These are phyloP conservation scores for Atractosteus spatula DNA, from an alignment of 2,113 vertebrate species.

Conservation along the genomic window DNA sequence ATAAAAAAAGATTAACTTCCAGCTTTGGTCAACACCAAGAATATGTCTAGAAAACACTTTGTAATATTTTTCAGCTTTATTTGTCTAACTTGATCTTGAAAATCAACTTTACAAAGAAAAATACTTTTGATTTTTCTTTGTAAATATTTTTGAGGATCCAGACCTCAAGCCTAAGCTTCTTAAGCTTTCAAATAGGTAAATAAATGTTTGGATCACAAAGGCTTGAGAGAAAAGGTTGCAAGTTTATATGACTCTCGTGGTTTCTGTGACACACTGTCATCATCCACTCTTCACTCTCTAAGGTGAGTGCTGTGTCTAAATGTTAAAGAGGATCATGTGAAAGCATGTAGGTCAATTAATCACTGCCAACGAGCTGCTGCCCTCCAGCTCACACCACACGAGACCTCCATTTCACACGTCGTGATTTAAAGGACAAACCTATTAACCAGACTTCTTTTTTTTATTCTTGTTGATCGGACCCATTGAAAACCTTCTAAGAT, in stretches of 20 bases:
- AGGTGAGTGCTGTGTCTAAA: slow-evolving; percentile 65
- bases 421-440: neutral
- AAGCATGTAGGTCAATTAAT: slow-evolving; percentile 74
- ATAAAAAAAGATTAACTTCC: no score
- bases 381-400: slow-evolving; percentile 41
- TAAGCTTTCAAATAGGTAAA: no score
- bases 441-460: neutral
- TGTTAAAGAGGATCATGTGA: slow-evolving; percentile 72
- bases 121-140: no score
- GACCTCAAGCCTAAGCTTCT: no score
- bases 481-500: neutral
- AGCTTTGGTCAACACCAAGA: no score
- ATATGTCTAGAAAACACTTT: no score
- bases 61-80: no score
- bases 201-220: no score
- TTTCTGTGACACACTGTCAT: slow-evolving; percentile 37
- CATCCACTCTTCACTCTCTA: slow-evolving; percentile 54
- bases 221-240: no score
- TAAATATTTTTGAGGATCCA: no score
- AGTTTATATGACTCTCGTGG: slow-evolving; percentile 8
- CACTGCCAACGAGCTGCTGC: slow-evolving; percentile 76
- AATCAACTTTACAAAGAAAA: no score
- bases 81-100: no score
- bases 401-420: slow-evolving; percentile 40
- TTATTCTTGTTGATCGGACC: neutral